A percentile compares a stretch with the other conserved stretches of the same genome.
Evolutionary conservation across 2,113 vertebrate genomes (phyloP).

Genomic region (Calonectris borealis): DNA sequence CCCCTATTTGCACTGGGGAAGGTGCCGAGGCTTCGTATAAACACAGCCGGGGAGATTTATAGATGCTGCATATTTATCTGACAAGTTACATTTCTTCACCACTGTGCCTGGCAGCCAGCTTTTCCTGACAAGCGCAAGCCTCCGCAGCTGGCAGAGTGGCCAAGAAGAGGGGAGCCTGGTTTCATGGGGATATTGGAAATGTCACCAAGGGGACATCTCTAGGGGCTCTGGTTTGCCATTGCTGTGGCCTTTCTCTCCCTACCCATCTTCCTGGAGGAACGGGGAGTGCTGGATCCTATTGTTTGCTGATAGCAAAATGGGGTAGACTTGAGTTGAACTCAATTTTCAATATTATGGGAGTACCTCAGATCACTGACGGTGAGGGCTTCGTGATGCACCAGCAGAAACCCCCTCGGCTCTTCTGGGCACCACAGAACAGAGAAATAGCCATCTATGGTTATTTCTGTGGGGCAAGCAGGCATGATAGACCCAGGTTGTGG

Average conservation of each 20-base stretch:
- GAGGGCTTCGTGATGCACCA: not conserved
- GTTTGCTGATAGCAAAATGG: not conserved
- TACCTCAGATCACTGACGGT: not conserved
- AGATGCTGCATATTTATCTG: not conserved
- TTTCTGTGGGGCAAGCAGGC: not conserved
- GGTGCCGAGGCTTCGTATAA: conserved; percentile 4
- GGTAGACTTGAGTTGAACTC: not conserved
- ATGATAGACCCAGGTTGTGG: not conserved
- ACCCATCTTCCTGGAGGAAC: not conserved
- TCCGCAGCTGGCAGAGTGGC: not conserved
- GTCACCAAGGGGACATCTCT: not conserved
- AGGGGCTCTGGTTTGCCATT: not conserved
- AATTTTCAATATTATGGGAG: not conserved
- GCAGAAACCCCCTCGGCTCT: not conserved
- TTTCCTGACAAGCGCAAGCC: not conserved
- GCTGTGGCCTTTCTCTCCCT: not conserved
- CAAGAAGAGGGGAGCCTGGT: not conserved
- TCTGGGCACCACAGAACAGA: not conserved
- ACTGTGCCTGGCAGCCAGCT: not conserved
- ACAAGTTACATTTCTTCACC: not conserved
- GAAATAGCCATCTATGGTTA: not conserved
- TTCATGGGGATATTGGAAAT: not conserved
- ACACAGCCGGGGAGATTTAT: not conserved
- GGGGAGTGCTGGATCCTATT: fast-evolving
- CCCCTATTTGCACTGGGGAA: conserved; percentile 57